A percentile compares a stretch with the other conserved stretches of the same genome.
phyloP scores from a whole-genome alignment of 2,797 vertebrate genomes.

The Phrynocephalus guinanensis region DNA sequence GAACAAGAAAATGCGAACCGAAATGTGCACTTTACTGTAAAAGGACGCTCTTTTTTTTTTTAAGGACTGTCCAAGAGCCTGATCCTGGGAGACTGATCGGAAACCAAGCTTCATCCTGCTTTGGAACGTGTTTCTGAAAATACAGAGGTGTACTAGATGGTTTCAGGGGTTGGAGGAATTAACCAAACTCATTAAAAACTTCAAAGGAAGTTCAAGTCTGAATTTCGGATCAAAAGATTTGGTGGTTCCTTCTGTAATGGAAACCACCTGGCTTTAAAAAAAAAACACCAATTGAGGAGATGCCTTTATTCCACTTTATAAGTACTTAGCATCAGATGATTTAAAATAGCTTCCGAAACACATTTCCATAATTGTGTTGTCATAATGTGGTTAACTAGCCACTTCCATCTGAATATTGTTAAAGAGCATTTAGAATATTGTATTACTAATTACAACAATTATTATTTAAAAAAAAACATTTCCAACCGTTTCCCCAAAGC shows the following conservation, averaged over 20 bases:
- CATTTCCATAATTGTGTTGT: slow-evolving; percentile 26
- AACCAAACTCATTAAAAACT: not conserved
- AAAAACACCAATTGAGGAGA: slow-evolving; percentile 3
- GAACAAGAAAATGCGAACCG: not conserved
- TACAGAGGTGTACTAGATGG: slow-evolving; percentile 21
- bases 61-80: not conserved
- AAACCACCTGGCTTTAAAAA: slow-evolving; percentile 19
- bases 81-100: not conserved
- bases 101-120: not conserved
- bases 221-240: slow-evolving; percentile 33
- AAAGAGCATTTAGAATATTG: slow-evolving; percentile 34
- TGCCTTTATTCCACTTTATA: slow-evolving; percentile 27
- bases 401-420: slow-evolving; percentile 32
- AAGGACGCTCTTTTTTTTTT: not conserved
- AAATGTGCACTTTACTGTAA: not conserved
- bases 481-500: slow-evolving; percentile 1
- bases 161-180: not conserved
- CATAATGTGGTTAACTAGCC: slow-evolving; percentile 29
- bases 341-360: slow-evolving; percentile 37
- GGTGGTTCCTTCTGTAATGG: not conserved
- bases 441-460: slow-evolving; percentile 32
- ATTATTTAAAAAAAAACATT: not conserved
- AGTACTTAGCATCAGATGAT: slow-evolving; percentile 39
- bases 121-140: slow-evolving; percentile 3
- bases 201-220: slow-evolving; percentile 6